Percentiles rank a stretch among this genome's conserved stretches.
Evolutionary conservation across 2,797 vertebrate species (phyloP).

Genomic region (Choloepus didactylus): DNA sequence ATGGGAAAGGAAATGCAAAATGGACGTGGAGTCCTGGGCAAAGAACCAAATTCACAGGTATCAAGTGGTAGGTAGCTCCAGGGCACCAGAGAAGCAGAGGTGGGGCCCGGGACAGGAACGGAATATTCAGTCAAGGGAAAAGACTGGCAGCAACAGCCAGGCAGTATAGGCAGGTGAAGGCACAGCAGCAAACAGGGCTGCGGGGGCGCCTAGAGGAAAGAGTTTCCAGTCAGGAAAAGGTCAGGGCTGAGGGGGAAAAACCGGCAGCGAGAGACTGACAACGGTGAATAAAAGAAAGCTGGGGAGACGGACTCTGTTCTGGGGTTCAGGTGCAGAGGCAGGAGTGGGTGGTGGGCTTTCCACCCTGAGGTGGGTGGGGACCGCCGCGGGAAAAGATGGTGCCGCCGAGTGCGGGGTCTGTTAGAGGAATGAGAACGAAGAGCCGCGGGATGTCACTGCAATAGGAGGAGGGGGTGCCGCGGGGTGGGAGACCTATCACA

Average conservation of each 20-base stretch:
- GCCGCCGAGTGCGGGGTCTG: constrained; percentile 4
- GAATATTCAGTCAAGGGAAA: not conserved
- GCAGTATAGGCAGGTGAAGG: not conserved
- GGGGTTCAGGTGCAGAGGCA: not conserved
- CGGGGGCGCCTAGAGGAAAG: not conserved
- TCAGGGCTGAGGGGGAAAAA: not conserved
- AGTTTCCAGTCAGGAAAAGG: constrained; percentile 37
- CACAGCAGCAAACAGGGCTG: not conserved
- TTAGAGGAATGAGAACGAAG: not conserved
- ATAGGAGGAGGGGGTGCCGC: not conserved
- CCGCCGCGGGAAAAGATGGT: constrained; percentile 4
- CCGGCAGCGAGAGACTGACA: not conserved
- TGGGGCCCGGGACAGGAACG: not conserved
- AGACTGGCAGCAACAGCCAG: not conserved
- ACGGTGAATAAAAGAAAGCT: not conserved
- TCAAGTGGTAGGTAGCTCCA: not conserved
- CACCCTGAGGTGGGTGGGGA: not conserved
- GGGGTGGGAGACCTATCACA: constrained; percentile 37
- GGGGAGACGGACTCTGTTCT: not conserved
- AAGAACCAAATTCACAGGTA: constrained; percentile 61
- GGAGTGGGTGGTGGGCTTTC: not conserved
- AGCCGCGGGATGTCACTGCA: not conserved
- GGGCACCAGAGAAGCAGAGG: not conserved
- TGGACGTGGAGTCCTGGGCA: constrained; percentile 57
- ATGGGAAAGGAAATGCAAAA: constrained; percentile 51